Evolutionary conservation across 2,888 invertebrate species (phyloP), one percentile per base, ranked within the genome.

Genomic region (Drosophila histrio): DNA sequence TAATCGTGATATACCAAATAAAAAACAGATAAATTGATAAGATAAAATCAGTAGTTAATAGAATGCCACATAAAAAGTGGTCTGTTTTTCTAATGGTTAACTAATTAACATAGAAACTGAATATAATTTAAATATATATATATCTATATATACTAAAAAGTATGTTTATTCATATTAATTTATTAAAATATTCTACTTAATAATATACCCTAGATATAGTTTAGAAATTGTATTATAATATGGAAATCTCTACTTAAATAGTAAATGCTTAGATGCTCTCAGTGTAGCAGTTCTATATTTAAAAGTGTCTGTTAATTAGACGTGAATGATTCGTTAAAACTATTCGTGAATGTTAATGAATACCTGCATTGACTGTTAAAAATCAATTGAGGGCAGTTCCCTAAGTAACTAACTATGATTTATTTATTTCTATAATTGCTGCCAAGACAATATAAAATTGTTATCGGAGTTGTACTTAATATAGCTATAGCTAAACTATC

Each of bases 241-340:
- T 13, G 17, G 7, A 38, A 19, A 28, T 9, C 7, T 26, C 1
- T 26, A 2, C 15, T 8, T 8, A 17, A 6, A 7, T n/a, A 26
- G 2, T 13, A 6, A 22, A 2, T n/a, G 11, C 36, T 15, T 7
- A n/a, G n/a, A 8, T 44, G 32, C 17, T n/a, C n/a, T 1, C 4
- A 60, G 39, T 64, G 60, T 53, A 34, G 17, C 1, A 2, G 5
- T 7, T 7, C 17, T 21, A 24, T 17, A 24, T 56, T 44, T 6
- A 15, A 41, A 44, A 30, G 19, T 47, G 3, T 5, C 47, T 39
- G 57, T 39, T 57, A 57, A 47, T 57, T 47, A 15, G 9, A 1
- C 11, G 15, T 8, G 28, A 57, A 47, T 21, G 57, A 36, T 17
- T n/a, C 17, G 38, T 21, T 22, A 28, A 17, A 22, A 3, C 22